Evolutionary conservation across 64 coral and sea anemone species (phyloP).

Genomic region (Catalaphyllia jardinei): DNA sequence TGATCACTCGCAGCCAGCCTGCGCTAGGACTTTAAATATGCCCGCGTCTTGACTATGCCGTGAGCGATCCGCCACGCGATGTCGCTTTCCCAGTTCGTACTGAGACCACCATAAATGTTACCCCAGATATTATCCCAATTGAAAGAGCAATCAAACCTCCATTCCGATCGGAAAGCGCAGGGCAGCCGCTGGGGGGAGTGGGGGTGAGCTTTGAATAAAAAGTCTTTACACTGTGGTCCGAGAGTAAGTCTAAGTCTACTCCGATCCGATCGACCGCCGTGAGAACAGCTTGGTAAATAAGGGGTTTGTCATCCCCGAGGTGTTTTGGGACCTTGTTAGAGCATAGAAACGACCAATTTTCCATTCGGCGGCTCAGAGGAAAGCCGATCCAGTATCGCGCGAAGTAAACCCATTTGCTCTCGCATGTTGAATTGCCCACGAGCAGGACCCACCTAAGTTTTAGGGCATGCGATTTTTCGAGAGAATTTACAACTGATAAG

Average conservation of each 20-base stretch:
- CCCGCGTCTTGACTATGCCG: not conserved
- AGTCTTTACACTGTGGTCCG: not conserved
- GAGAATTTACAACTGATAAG: not conserved
- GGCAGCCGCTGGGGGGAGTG: not conserved
- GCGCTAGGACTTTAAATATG: not conserved
- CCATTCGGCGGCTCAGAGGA: not conserved
- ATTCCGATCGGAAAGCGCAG: not conserved
- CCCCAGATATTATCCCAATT: not conserved
- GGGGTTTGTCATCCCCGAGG: not conserved
- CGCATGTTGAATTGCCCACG: not conserved
- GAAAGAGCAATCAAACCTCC: not conserved
- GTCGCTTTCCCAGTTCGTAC: not conserved
- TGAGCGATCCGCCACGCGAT: slow-evolving; percentile 4
- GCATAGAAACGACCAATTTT: not conserved
- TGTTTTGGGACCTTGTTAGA: not conserved
- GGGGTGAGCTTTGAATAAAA: not conserved
- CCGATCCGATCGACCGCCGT: not conserved
- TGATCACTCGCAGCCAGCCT: not conserved
- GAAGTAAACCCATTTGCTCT: no score
- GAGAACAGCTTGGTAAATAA: not conserved
- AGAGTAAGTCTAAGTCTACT: not conserved
- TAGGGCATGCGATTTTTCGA: not conserved
- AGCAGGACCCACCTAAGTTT: not conserved
- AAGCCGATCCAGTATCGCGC: no score
- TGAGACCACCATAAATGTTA: not conserved